phyloP scores from a whole-genome alignment of 1,140 invertebrate species.

The Anastatus disparis region DNA sequence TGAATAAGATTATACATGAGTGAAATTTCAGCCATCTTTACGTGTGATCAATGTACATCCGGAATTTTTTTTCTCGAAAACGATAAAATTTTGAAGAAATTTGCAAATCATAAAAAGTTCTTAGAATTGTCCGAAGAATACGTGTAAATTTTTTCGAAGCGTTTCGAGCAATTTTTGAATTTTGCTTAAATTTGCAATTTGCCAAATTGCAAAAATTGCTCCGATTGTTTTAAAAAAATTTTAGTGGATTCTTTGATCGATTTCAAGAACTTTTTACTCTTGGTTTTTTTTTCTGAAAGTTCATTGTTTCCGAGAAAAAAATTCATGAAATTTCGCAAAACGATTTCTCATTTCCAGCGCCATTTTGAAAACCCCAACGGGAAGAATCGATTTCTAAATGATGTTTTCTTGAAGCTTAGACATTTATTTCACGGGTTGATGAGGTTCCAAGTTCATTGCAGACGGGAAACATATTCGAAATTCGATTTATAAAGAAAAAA shows the following conservation, averaged over 20 bases:
- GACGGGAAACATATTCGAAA: no score
- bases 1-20: not conserved
- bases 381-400: no score
- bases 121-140: not conserved
- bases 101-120: not conserved
- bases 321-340: no score
- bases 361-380: no score
- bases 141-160: not conserved
- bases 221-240: not conserved
- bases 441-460: no score
- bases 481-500: no score
- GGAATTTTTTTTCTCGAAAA: not conserved
- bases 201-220: not conserved
- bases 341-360: no score
- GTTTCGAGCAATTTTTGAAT: not conserved
- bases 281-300: no score
- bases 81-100: not conserved
- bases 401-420: no score
- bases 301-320: no score
- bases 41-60: not conserved
- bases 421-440: no score
- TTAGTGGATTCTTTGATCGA: not conserved
- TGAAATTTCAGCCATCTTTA: not conserved
- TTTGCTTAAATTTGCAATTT: slow-evolving; percentile 2
- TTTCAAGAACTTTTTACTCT: not conserved